Conservation (phyloP, 2,113 vertebrate species). For the Bostrychus sinensis region DNA sequence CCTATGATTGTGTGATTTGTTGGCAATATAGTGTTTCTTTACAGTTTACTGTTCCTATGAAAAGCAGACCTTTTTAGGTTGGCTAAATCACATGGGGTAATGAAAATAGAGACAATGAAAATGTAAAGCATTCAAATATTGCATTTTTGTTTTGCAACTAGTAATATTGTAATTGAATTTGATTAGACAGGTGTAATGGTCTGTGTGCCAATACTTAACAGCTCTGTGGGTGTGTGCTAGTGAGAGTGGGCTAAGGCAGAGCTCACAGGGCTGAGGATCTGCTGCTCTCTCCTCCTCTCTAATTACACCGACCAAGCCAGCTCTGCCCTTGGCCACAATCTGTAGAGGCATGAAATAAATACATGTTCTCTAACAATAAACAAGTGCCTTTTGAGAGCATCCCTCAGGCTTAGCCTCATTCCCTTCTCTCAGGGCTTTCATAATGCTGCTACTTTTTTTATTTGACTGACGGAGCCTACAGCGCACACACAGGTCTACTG, state of each 20-base stretch:
- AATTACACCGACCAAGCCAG: constrained; percentile 74
- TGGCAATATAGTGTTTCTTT: constrained; percentile 68
- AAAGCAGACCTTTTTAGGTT: constrained; percentile 70
- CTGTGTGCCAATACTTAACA: constrained; percentile 39
- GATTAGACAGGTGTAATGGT: constrained; percentile 50
- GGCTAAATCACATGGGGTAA: constrained; percentile 73
- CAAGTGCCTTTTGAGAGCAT: constrained; percentile 79
- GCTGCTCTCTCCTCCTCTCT: constrained; percentile 71
- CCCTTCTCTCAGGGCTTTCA: constrained; percentile 37
- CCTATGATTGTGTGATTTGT: constrained; percentile 63
- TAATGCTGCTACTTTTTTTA: constrained; percentile 36
- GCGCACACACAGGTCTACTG: not conserved
- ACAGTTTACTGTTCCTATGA: constrained; percentile 70
- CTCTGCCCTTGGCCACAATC: constrained; percentile 82
- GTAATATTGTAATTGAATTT: constrained; percentile 34
- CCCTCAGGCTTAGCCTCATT: constrained; percentile 60
- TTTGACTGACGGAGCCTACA: too few species aligned
- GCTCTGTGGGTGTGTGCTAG: constrained; percentile 34
- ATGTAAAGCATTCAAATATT: constrained; percentile 7
- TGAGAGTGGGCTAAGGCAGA: constrained; percentile 38
- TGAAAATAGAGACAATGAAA: constrained; percentile 42
- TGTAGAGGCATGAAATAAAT: constrained; percentile 82
- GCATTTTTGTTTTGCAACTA: constrained; percentile 26
- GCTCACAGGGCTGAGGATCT: constrained; percentile 45
- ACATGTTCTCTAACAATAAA: constrained; percentile 83